These are phyloP conservation scores for Macrosoma leucophasiata DNA, from an alignment of 2,888 invertebrate species.

Conservation along the genomic window DNA sequence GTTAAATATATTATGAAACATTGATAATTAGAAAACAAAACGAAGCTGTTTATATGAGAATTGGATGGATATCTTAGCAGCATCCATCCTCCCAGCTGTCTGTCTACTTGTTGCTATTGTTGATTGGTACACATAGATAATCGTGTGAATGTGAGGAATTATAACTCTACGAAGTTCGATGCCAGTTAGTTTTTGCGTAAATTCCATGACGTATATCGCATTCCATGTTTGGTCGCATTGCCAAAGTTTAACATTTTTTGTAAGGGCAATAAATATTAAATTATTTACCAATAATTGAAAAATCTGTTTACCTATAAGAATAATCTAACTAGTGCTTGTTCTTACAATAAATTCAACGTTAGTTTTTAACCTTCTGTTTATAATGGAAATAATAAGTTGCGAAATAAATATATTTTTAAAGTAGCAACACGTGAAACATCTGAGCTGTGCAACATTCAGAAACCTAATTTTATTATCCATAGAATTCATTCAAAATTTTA, in stretches of 20 bases:
- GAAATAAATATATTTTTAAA: too few relatives aligned
- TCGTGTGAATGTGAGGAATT: conserved; percentile 54
- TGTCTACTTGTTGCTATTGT: conserved; percentile 69
- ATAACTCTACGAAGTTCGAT: conserved; percentile 36
- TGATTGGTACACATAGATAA: too few relatives aligned
- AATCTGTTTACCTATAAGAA: too few relatives aligned
- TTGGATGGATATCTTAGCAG: conserved; percentile 47
- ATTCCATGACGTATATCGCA: conserved; percentile 12
- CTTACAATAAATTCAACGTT: too few relatives aligned
- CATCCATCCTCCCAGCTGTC: conserved; percentile 71
- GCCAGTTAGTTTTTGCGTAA: conserved; percentile 10
- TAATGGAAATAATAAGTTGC: too few relatives aligned
- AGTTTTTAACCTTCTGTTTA: too few relatives aligned
- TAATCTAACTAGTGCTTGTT: too few relatives aligned
- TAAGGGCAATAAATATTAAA: conserved; percentile 23
- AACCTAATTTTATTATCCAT: too few relatives aligned
- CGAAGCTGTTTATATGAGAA: conserved; percentile 44
- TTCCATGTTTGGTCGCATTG: conserved; percentile 19
- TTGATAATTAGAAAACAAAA: conserved; percentile 48
- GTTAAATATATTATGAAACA: conserved; percentile 36
- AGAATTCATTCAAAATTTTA: too few relatives aligned
- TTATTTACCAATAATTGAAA: too few relatives aligned
- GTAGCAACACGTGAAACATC: too few relatives aligned
- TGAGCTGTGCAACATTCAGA: too few relatives aligned
- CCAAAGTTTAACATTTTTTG: conserved; percentile 19